Evolutionary conservation across 2,888 invertebrate species (phyloP).

Genomic region (Drosophila vallismaia): DNA sequence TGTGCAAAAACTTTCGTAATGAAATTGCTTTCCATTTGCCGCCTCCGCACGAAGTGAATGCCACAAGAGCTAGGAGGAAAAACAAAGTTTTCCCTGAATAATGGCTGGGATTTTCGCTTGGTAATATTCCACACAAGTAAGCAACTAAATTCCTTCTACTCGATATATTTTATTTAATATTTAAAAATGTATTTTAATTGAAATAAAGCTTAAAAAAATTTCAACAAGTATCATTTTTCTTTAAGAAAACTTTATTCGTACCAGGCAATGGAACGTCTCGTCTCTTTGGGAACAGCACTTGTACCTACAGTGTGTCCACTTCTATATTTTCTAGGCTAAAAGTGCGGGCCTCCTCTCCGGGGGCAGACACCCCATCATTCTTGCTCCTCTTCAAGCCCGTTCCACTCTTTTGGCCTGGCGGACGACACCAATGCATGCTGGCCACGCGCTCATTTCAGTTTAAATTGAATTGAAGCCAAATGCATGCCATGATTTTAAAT

Average conservation of each 20-base stretch:
- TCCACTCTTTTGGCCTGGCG: slow-evolving; percentile 16
- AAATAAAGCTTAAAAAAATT: too few species aligned
- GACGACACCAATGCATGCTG: slow-evolving; percentile 42
- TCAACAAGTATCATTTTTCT: too few species aligned
- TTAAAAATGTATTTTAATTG: not conserved
- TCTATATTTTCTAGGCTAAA: slow-evolving; percentile 10
- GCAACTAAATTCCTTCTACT: not conserved
- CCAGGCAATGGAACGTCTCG: not conserved
- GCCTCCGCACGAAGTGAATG: slow-evolving; percentile 1
- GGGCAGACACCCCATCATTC: not conserved
- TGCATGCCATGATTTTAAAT: slow-evolving; percentile 76
- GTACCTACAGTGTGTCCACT: slow-evolving; percentile 13
- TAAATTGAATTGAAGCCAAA: slow-evolving; percentile 79
- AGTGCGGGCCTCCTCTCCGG: slow-evolving; percentile 10
- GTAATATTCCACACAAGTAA: not conserved
- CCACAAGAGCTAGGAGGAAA: not conserved
- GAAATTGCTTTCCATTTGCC: slow-evolving; percentile 40
- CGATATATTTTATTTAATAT: not conserved
- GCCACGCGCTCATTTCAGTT: slow-evolving; percentile 69
- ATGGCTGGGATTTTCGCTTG: not conserved
- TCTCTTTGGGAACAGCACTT: not conserved
- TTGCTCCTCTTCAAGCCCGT: not conserved
- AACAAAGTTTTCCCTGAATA: slow-evolving; percentile 6
- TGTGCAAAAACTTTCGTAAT: slow-evolving; percentile 42
- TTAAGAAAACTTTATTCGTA: not conserved